These are phyloP conservation scores for Synergus laeviventris DNA, from an alignment of 2,888 invertebrate species.

Conservation along the genomic window DNA sequence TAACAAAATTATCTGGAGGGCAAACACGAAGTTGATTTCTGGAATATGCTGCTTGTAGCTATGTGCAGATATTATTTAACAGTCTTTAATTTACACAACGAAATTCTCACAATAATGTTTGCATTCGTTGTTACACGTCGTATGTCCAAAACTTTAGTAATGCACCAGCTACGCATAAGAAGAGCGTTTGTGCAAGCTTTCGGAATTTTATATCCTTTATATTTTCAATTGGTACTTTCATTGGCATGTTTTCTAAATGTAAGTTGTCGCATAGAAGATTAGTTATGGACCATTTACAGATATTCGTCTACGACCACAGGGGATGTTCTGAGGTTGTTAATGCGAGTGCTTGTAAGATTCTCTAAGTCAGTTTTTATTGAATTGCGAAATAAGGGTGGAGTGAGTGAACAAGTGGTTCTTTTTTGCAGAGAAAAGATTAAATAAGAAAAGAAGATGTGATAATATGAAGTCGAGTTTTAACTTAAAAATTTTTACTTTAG, in stretches of 20 bases:
- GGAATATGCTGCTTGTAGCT: slow-evolving; percentile 21
- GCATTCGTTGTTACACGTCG: slow-evolving; percentile 19
- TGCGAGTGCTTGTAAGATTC: background rate
- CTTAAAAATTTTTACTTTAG: background rate
- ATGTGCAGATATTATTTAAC: slow-evolving; percentile 17
- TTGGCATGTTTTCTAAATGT: slow-evolving; percentile 25
- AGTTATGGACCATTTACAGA: background rate
- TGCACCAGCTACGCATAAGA: slow-evolving; percentile 9
- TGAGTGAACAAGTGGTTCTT: background rate
- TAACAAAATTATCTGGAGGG: background rate
- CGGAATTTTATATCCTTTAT: background rate
- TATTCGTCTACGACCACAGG: background rate
- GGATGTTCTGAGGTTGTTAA: background rate
- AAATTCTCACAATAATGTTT: slow-evolving; percentile 24
- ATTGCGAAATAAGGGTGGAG: background rate
- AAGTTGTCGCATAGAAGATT: slow-evolving; percentile 17
- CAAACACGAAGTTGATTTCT: background rate
- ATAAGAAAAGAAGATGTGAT: background rate
- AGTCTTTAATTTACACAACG: slow-evolving; percentile 1
- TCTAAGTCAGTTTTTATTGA: background rate
- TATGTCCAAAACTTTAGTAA: slow-evolving; percentile 18
- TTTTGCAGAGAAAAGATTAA: background rate
- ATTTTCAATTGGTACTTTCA: slow-evolving; percentile 11
- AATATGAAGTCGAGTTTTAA: background rate
- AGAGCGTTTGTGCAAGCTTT: background rate